Base-by-base conservation (phyloP, 2,113 vertebrate species). In the Fulica atra region DNA sequence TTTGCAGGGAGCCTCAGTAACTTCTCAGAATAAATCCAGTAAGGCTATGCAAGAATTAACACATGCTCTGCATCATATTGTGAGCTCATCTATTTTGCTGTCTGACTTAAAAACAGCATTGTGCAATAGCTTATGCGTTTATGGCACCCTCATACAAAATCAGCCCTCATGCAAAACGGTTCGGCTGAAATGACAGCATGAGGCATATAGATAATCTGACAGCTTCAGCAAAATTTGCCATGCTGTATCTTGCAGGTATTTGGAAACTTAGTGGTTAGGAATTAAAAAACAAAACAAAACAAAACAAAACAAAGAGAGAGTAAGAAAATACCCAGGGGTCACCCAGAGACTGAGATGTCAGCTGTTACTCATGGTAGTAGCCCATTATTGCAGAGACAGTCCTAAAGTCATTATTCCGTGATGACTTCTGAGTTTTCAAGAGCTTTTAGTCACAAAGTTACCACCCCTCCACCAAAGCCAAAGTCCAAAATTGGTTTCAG, bases 341-440 rank as follows among this genome's bases (percentile, higher is more conserved):
- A 81, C 36, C 13, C 59, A 44, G 42, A 81, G 59, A 77, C 73
- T 94, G 81, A 93, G 87, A 84, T 57, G 63, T 86, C 71, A 59
- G 29, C 81, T 87, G 59, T 87, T 93, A 87, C 20, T 92, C 80
- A 38, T 31, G 73, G 31, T 38, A 46, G 40, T 64, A 69, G 65
- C 36, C 77, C 79, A 61, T 77, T 92, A 85, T 42, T 86, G 71
- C 61, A 68, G 36, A 85, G 71, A 74, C 25, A 85, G 78, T 57
- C 63, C 63, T 76, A 88, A 85, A 73, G 38, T 85, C 50, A 73
- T 85, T 85, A 81, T 79, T 89, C 38, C 10, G 5, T 42, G 29
- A 69, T 72, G 84, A 86, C 53, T 96, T 73, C 7, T 71, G 69
- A 79, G 50, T 80, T 94, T 94, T 82, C 73, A 50, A 65, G 92